Conservation (phyloP, 2,113 vertebrate species). For the Pteronura brasiliensis region DNA sequence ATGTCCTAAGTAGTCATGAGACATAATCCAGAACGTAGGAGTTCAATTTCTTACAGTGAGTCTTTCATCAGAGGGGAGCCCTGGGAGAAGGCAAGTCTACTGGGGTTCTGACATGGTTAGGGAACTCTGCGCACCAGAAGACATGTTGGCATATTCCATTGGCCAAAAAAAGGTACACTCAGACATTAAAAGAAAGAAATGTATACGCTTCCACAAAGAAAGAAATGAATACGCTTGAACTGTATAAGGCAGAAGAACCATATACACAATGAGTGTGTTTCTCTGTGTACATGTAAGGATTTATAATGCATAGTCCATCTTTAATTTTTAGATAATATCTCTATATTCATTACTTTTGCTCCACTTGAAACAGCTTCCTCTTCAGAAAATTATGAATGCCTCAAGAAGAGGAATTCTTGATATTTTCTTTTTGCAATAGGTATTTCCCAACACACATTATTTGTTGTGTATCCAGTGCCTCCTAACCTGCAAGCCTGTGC, state of each 20-base stretch:
- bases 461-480: background rate
- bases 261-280: background rate
- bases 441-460: background rate
- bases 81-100: background rate
- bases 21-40: background rate
- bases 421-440: background rate
- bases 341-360: background rate
- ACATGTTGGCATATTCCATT: fast-evolving
- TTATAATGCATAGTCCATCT: background rate
- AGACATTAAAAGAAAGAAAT: background rate
- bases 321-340: background rate
- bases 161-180: background rate
- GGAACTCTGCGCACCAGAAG: background rate
- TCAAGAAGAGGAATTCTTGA: background rate
- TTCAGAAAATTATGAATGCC: background rate
- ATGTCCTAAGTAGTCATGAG: background rate
- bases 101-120: background rate
- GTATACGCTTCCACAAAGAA: background rate
- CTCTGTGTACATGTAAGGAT: background rate
- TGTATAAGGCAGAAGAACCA: background rate
- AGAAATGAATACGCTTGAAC: background rate
- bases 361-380: background rate
- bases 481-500: background rate
- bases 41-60: background rate
- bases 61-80: background rate